These are phyloP conservation scores for Latrodectus hesperus DNA, from an alignment of 2,888 invertebrate species.

Conservation along the genomic window DNA sequence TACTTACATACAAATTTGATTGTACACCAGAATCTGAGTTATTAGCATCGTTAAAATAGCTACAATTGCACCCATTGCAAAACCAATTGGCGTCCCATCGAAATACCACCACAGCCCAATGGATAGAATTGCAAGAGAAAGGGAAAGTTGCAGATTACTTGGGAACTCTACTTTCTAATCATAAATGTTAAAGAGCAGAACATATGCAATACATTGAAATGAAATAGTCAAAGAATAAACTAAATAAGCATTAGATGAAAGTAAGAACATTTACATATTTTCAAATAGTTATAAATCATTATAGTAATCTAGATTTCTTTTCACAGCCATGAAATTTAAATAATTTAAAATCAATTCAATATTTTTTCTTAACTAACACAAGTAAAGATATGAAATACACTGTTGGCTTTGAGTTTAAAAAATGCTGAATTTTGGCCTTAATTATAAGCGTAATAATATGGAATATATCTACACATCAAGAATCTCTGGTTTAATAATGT, in stretches of 20 bases:
- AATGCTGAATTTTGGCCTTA: not conserved
- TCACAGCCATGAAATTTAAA: no score
- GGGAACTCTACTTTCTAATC: conserved; percentile 76
- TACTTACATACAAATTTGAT: conserved; percentile 76
- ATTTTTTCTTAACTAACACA: no score
- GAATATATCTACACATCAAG: no score
- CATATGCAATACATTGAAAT: not conserved
- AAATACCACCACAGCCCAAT: conserved; percentile 77
- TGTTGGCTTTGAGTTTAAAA: not conserved
- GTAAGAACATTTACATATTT: no score
- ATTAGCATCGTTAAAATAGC: conserved; percentile 76
- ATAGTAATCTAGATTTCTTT: no score
- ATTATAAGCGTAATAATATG: no score
- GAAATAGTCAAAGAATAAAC: no score
- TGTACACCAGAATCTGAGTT: conserved; percentile 75
- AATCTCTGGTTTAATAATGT: no score
- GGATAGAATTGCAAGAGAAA: conserved; percentile 76
- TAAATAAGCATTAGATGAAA: not conserved
- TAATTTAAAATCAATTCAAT: no score
- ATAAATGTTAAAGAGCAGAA: conserved; percentile 32
- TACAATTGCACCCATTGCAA: conserved; percentile 76
- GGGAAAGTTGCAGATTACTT: conserved; percentile 76
- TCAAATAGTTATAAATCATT: no score
- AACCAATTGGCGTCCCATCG: conserved; percentile 76
- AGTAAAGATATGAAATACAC: not conserved